A percentile compares a stretch with the other conserved stretches of the same genome.
phyloP scores from a whole-genome alignment of 1,140 invertebrate genomes.

The Cyrtorhinus lividipennis region DNA sequence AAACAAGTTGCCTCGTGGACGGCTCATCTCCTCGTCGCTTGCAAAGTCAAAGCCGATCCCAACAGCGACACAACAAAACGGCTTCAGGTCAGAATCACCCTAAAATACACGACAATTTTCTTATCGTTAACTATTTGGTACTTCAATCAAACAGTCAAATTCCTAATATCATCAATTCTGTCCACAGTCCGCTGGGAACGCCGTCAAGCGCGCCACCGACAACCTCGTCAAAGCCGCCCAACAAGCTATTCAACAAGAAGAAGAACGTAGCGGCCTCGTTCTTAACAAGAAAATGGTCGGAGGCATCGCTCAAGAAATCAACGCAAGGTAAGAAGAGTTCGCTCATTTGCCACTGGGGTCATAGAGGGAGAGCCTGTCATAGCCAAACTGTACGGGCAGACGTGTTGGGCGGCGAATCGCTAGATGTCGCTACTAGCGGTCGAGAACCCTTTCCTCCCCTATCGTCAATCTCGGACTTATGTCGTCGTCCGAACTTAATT shows the following conservation, averaged over 20 bases:
- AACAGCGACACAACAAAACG: constrained; percentile 83
- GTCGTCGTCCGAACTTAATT: no score
- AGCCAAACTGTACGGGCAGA: no score
- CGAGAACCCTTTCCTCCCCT: no score
- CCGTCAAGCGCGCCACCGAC: constrained; percentile 94
- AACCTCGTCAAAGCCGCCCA: constrained; percentile 88
- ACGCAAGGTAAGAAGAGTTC: constrained; percentile 48
- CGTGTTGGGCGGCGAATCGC: no score
- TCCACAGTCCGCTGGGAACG: constrained; percentile 82
- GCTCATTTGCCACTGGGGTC: no score
- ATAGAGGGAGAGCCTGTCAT: no score
- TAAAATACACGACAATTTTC: no score
- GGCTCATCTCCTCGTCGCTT: constrained; percentile 91
- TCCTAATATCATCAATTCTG: no score
- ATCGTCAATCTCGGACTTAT: no score
- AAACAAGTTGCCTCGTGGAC: constrained; percentile 96
- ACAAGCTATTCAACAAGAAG: constrained; percentile 81
- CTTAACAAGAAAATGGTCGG: constrained; percentile 85
- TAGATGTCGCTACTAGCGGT: no score
- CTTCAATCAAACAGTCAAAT: no score
- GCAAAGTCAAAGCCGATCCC: constrained; percentile 94
- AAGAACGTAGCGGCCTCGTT: constrained; percentile 75
- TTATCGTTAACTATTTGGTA: no score
- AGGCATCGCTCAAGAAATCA: constrained; percentile 84
- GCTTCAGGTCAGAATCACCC: constrained; percentile 52